Conservation (phyloP, 2,113 vertebrate species). For the Mesembrinibis cayennensis region DNA sequence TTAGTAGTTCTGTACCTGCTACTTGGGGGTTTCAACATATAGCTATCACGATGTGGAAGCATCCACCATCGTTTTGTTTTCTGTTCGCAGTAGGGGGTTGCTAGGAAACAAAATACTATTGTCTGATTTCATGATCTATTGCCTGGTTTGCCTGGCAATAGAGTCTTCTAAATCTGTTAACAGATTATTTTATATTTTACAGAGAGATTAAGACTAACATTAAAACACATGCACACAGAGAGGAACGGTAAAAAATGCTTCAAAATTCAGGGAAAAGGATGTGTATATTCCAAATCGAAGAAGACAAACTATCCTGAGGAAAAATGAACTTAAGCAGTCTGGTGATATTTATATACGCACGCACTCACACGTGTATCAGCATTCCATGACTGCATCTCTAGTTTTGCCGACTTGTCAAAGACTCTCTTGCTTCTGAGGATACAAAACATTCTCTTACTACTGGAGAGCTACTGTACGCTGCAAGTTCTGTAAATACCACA, state of each 20-base stretch:
- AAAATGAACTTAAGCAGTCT: neutral
- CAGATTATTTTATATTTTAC: constrained; percentile 52
- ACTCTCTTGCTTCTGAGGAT: neutral
- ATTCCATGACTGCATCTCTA: neutral
- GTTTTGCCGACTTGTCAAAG: constrained; percentile 27
- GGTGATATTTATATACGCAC: neutral
- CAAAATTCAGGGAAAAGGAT: neutral
- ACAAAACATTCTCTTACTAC: neutral
- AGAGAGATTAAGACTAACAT: neutral
- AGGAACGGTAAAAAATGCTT: neutral
- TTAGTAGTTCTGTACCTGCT: neutral
- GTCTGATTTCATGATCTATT: constrained; percentile 77
- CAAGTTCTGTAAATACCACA: constrained; percentile 47
- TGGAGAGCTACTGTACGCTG: neutral
- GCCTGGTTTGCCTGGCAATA: constrained; percentile 67
- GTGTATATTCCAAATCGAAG: neutral
- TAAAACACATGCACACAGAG: neutral
- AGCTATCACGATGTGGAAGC: constrained; percentile 59
- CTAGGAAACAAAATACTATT: constrained; percentile 80
- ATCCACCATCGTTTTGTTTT: constrained; percentile 75
- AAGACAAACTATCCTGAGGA: neutral
- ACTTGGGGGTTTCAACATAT: neutral
- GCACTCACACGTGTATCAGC: neutral
- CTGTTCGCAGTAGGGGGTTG: constrained; percentile 75
- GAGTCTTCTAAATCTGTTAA: constrained; percentile 70